phyloP scores from a whole-genome alignment of 1,140 invertebrate genomes.

The Drosophila subobscura region DNA sequence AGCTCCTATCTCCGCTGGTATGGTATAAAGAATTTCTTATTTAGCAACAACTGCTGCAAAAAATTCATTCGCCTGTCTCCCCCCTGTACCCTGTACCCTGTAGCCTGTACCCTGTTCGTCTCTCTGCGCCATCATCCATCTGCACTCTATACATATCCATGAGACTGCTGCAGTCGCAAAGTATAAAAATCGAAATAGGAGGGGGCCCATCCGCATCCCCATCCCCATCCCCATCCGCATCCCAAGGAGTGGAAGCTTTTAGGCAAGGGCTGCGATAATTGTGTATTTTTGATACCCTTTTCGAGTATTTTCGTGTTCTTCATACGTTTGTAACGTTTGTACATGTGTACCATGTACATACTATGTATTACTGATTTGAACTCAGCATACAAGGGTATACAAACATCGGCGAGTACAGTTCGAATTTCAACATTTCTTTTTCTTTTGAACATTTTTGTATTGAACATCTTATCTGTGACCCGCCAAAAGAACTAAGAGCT shows the following conservation, averaged over 20 bases:
- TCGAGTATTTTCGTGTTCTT: too few relatives aligned
- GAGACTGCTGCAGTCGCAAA: conserved; percentile 48
- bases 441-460: conserved; percentile 57
- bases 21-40: conserved; percentile 75
- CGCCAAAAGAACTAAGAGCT: conserved; percentile 51
- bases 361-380: conserved; percentile 17
- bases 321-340: too few relatives aligned
- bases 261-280: conserved; percentile 46
- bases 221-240: too few relatives aligned
- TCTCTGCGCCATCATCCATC: conserved; percentile 3
- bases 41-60: conserved; percentile 75
- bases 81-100: conserved; percentile 1
- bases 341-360: background rate
- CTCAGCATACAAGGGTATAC: background rate
- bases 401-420: too few relatives aligned
- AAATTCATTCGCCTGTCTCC: conserved; percentile 51
- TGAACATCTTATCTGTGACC: conserved; percentile 55
- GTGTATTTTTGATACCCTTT: too few relatives aligned
- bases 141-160: conserved; percentile 61
- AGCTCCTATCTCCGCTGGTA: conserved; percentile 42
- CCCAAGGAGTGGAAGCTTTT: conserved; percentile 24
- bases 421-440: conserved; percentile 16
- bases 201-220: background rate
- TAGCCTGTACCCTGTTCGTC: background rate
- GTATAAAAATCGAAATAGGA: too few relatives aligned